Conservation (phyloP, 1,140 invertebrate genomes). For the Orius laevigatus region DNA sequence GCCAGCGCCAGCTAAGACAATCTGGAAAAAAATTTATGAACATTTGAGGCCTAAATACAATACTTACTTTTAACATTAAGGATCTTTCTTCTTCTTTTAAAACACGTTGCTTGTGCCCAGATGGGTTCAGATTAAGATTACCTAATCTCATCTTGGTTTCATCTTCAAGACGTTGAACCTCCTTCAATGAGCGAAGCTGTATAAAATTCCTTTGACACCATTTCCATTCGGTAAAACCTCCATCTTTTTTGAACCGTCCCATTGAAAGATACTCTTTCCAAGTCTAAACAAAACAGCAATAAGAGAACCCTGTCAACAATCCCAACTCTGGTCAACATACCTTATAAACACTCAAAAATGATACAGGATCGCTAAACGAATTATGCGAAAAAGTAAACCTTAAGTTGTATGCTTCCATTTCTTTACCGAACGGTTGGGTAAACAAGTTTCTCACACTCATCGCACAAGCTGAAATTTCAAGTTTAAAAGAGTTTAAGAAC, state of each 20-base stretch:
- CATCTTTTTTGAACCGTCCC: not conserved
- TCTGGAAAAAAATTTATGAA: constrained; percentile 44
- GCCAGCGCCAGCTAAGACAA: constrained; percentile 64
- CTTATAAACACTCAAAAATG: constrained; percentile 63
- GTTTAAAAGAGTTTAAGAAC: constrained; percentile 12
- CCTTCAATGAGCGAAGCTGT: constrained; percentile 50
- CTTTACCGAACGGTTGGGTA: constrained; percentile 48
- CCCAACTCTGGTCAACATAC: constrained; percentile 28
- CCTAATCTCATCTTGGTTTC: not conserved
- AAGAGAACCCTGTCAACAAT: no score
- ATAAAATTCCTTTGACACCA: constrained; percentile 62
- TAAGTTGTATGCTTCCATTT: constrained; percentile 54
- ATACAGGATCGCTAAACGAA: constrained; percentile 70
- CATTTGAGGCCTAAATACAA: no score
- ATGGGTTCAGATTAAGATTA: no score
- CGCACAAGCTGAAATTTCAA: constrained; percentile 52
- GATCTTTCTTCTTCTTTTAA: constrained; percentile 11
- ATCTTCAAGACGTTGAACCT: constrained; percentile 31
- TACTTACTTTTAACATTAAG: constrained; percentile 15
- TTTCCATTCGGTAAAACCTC: constrained; percentile 30
- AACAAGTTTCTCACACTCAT: constrained; percentile 71
- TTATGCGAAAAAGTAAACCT: constrained; percentile 66
- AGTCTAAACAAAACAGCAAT: no score
- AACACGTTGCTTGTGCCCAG: not conserved
- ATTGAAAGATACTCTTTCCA: no score